These are phyloP conservation scores for Campoletis sonorensis DNA, from an alignment of 1,140 invertebrate species.

Conservation along the genomic window DNA sequence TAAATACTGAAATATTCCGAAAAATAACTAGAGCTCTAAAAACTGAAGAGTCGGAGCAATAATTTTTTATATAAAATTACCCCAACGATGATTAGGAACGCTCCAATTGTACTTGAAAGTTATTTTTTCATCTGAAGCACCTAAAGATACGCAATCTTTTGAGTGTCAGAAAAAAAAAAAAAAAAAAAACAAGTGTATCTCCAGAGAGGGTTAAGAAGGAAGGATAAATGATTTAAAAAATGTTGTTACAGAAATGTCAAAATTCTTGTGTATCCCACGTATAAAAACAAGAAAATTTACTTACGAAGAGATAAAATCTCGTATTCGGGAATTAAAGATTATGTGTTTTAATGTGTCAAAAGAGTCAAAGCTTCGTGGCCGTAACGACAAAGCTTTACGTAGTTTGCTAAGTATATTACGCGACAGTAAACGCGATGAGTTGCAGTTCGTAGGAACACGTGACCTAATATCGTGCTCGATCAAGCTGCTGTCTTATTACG, in stretches of 20 bases:
- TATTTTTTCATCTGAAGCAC: too few species aligned
- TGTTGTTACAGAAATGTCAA: constrained; percentile 23
- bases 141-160: too few species aligned
- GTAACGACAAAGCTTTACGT: background rate
- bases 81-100: too few species aligned
- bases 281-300: background rate
- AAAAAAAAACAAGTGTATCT: too few species aligned
- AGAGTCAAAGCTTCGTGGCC: background rate
- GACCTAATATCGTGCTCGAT: constrained; percentile 58
- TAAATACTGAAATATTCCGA: too few species aligned
- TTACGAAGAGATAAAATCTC: constrained; percentile 4
- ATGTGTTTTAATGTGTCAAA: background rate
- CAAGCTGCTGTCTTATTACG: constrained; percentile 56
- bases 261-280: constrained; percentile 21
- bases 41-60: too few species aligned
- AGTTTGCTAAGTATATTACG: constrained; percentile 52
- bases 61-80: too few species aligned
- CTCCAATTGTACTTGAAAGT: too few species aligned
- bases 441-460: constrained; percentile 52
- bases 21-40: too few species aligned
- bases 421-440: constrained; percentile 54
- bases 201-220: too few species aligned
- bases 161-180: background rate
- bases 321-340: constrained; percentile 12
- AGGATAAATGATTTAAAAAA: too few species aligned